phyloP scores from a whole-genome alignment of 2,888 invertebrate genomes.

The Brachypterus glaber region DNA sequence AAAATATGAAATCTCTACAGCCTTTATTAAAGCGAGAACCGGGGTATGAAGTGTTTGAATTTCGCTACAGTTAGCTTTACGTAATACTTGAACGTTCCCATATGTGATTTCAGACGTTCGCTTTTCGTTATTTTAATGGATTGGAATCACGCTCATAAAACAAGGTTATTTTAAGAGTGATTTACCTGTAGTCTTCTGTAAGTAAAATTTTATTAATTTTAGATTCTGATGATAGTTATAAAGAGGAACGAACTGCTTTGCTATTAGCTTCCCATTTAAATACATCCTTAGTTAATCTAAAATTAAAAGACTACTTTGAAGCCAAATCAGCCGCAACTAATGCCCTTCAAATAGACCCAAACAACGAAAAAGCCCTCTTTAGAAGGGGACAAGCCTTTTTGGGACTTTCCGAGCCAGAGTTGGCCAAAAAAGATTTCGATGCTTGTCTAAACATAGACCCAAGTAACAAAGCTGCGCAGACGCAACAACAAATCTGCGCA shows the following conservation, averaged over 20 bases:
- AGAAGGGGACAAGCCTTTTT: constrained; percentile 75
- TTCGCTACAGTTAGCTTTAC: constrained; percentile 6
- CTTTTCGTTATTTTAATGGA: neutral
- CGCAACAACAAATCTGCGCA: constrained; percentile 64
- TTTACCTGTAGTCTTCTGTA: constrained; percentile 4
- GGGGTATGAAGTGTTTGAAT: too few relatives aligned
- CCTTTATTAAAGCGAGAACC: too few relatives aligned
- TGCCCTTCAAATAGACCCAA: constrained; percentile 62
- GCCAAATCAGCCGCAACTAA: constrained; percentile 67
- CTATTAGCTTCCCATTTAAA: constrained; percentile 68
- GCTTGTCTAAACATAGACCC: constrained; percentile 69
- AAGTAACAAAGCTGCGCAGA: constrained; percentile 77
- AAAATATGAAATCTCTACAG: too few relatives aligned
- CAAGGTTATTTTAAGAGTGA: too few relatives aligned
- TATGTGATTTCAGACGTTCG: too few relatives aligned
- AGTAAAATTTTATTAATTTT: constrained; percentile 14
- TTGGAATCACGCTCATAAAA: too few relatives aligned
- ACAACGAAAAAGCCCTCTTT: constrained; percentile 84
- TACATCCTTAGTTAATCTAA: constrained; percentile 71
- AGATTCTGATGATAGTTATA: constrained; percentile 40
- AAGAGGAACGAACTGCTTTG: constrained; percentile 46
- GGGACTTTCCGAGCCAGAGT: constrained; percentile 64
- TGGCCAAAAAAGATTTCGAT: constrained; percentile 70
- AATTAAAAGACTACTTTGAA: constrained; percentile 57
- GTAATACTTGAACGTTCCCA: too few relatives aligned